Base-by-base conservation (phyloP, 2,113 vertebrate genomes). In the Sebastes fasciatus region DNA sequence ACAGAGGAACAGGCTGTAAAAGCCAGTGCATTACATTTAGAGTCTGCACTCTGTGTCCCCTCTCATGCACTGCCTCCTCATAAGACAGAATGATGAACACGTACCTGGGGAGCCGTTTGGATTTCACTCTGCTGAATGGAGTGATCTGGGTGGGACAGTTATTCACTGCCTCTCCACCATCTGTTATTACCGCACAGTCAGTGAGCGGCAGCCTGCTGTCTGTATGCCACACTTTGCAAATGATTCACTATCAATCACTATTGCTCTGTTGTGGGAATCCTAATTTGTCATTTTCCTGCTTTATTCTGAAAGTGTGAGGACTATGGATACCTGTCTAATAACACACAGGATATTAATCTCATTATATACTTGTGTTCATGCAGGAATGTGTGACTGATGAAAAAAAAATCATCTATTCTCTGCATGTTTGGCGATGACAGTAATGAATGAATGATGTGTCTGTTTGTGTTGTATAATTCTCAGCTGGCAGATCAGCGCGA, bases 81-180 rank as follows among this genome's bases (percentile, higher is more conserved):
- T 80, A 82, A 88, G 77, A 48, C 78, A 13, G 76, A 84, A 73
- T 90, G 87, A 91, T 86, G 83, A 89, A 92, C 83, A 54, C 1
- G 77, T 70, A 89, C 79, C 89, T 78, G 72, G 92, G 91, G 89
- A 90, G 80, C 85, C 6, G 34, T 92, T 85, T 83, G 83, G 77
- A 48, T 89, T 84, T 89, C 81, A 89, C 81, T 74, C 76, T 78
- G 74, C 86, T 92, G 85, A 89, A 91, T 84, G 61, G 72, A 87
- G 80, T 46, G 40, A 80, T 87, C 77, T 81, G 73, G 68, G 61
- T 45, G 69, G 71, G 81, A 77, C 84, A 81, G 77, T 89, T 85
- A 88, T 70, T 87, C 86, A 84, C 79, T 74, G 78, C 67, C 58
- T 89, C 80, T 71, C 75, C 42, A 12, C 72, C 88, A 79, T 90